Evolutionary conservation across 1,140 invertebrate genomes (phyloP).

Genomic region (Papilio machaon): DNA sequence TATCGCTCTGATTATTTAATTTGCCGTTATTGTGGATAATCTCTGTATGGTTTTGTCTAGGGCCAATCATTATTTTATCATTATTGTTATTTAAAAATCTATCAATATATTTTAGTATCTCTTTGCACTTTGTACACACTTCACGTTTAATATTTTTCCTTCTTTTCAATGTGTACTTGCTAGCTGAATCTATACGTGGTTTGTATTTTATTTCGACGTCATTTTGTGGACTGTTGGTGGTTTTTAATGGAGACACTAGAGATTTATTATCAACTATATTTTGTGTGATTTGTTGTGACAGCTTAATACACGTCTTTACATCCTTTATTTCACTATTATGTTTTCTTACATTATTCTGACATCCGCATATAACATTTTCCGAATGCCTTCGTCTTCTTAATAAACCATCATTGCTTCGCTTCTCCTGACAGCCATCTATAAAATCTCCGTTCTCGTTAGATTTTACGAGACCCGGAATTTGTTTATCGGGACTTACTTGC

Average conservation of each 20-base stretch:
- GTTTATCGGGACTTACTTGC: neutral
- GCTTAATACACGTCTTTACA: neutral
- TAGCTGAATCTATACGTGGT: neutral
- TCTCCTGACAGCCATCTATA: neutral
- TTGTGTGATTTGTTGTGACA: neutral
- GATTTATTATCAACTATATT: neutral
- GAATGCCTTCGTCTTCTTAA: neutral
- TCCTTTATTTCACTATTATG: neutral
- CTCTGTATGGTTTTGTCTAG: neutral
- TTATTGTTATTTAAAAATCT: conserved; percentile 1
- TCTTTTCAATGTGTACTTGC: neutral
- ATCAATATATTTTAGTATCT: neutral
- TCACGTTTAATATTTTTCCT: neutral
- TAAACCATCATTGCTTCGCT: neutral
- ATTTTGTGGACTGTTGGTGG: neutral
- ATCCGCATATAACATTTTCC: neutral
- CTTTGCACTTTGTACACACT: neutral
- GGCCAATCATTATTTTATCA: neutral
- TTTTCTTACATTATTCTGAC: conserved; percentile 1
- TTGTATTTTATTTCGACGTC: neutral
- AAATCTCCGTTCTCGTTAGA: neutral
- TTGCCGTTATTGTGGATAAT: neutral
- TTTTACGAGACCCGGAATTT: neutral
- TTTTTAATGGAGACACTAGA: neutral
- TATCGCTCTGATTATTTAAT: neutral